phyloP scores from a whole-genome alignment of 1,140 invertebrate genomes.

The Bradysia coprophila region DNA sequence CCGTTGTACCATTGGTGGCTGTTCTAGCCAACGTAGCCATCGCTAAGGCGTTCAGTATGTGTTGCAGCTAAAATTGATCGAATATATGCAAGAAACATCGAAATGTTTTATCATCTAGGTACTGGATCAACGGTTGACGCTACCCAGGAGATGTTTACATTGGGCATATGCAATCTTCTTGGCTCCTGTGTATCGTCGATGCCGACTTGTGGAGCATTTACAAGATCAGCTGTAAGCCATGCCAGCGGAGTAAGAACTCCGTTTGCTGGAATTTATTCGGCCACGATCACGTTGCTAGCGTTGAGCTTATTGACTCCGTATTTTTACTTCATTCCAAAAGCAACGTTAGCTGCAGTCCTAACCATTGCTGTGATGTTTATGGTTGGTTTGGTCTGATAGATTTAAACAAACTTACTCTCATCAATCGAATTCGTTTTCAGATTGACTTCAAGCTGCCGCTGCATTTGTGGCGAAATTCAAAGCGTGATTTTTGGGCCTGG shows the following conservation, averaged over 20 bases:
- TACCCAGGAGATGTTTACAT: constrained; percentile 52
- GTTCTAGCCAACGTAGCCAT: constrained; percentile 74
- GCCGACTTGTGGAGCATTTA: constrained; percentile 62
- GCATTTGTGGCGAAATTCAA: constrained; percentile 53
- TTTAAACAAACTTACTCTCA: not conserved
- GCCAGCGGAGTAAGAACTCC: constrained; percentile 57
- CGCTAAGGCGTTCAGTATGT: constrained; percentile 66
- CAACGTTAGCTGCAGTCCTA: constrained; percentile 60
- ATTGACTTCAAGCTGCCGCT: constrained; percentile 47
- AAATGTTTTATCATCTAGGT: constrained; percentile 7
- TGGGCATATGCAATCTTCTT: constrained; percentile 51
- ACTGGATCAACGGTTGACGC: constrained; percentile 30
- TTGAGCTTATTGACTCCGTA: constrained; percentile 61
- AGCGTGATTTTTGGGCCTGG: constrained; percentile 46
- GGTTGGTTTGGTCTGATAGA: constrained; percentile 38
- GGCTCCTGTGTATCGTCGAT: constrained; percentile 57
- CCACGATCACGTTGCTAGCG: constrained; percentile 32
- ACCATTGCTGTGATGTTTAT: constrained; percentile 78
- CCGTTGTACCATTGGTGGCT: constrained; percentile 59
- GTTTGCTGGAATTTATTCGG: constrained; percentile 51
- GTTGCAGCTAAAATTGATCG: not conserved
- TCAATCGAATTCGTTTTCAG: constrained; percentile 13
- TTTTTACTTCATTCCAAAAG: constrained; percentile 65
- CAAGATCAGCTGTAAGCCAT: constrained; percentile 56
- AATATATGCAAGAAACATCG: not conserved